A percentile compares a stretch with the other conserved stretches of the same genome.
Evolutionary conservation across 2,888 invertebrate genomes (phyloP).

Genomic region (Morpho deidamia): DNA sequence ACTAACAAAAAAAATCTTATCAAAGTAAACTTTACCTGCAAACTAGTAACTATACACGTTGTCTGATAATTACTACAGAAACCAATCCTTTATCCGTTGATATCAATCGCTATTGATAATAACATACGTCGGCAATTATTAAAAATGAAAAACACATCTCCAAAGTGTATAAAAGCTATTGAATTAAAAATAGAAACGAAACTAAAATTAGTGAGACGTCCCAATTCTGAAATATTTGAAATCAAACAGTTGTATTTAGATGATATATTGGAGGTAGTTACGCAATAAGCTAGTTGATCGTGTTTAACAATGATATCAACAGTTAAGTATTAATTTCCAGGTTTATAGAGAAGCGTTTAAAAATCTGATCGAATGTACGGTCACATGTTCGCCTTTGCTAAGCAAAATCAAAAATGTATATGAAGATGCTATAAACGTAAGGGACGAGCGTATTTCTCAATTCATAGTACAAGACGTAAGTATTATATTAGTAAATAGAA

Average conservation of each 20-base stretch:
- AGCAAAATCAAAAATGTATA: slow-evolving; percentile 57
- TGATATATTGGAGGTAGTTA: slow-evolving; percentile 43
- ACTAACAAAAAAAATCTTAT: neutral
- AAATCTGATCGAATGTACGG: slow-evolving; percentile 44
- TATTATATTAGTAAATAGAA: neutral
- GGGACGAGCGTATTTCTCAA: slow-evolving; percentile 58
- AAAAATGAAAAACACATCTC: slow-evolving; percentile 31
- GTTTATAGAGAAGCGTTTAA: slow-evolving; percentile 57
- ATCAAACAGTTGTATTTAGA: slow-evolving; percentile 49
- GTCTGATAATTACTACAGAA: slow-evolving; percentile 51
- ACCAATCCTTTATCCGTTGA: slow-evolving; percentile 30
- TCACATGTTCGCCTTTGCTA: slow-evolving; percentile 54
- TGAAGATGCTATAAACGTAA: slow-evolving; percentile 50
- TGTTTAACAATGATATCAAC: neutral
- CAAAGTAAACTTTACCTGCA: slow-evolving; percentile 44
- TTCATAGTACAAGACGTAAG: slow-evolving; percentile 63
- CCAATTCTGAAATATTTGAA: slow-evolving; percentile 45
- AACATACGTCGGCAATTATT: neutral
- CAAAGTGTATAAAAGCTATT: slow-evolving; percentile 56
- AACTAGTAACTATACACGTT: too few species aligned
- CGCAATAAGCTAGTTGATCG: neutral
- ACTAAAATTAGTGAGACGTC: slow-evolving; percentile 41
- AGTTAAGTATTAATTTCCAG: slow-evolving; percentile 34
- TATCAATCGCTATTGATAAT: neutral
- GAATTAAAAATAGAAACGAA: slow-evolving; percentile 38